Conservation (phyloP, 1,140 invertebrate species). For the Meteorus sp. region DNA sequence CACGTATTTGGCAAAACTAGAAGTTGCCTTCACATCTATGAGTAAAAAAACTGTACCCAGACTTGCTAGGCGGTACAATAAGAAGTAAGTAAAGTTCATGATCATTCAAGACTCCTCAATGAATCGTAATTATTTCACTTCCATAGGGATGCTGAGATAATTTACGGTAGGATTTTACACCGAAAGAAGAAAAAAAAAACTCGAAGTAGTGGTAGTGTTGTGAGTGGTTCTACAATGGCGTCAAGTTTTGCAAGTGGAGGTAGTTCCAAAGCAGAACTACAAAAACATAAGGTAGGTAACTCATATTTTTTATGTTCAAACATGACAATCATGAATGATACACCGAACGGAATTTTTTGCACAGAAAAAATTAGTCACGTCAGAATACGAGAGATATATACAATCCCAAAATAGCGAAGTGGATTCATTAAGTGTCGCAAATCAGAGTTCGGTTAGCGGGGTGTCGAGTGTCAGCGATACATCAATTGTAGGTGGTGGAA, state of each 20-base stretch:
- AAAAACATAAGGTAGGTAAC: slow-evolving; percentile 40
- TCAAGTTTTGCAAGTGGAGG: slow-evolving; percentile 32
- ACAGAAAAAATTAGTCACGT: slow-evolving; percentile 40
- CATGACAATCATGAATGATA: slow-evolving; percentile 17
- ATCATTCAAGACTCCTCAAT: slow-evolving; percentile 28
- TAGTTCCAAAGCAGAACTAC: slow-evolving; percentile 39
- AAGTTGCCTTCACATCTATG: slow-evolving; percentile 64
- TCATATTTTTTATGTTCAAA: slow-evolving; percentile 19
- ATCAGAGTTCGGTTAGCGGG: slow-evolving; percentile 49
- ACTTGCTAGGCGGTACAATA: slow-evolving; percentile 55
- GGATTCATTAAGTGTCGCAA: slow-evolving; percentile 38
- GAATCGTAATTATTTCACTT: no score
- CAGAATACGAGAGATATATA: slow-evolving; percentile 51
- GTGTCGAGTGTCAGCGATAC: slow-evolving; percentile 40
- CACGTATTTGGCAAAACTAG: slow-evolving; percentile 62
- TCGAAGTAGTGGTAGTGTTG: slow-evolving; percentile 11
- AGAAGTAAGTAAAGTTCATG: slow-evolving; percentile 50
- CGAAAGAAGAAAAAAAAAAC: slow-evolving; percentile 35
- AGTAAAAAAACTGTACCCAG: slow-evolving; percentile 57
- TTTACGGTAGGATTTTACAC: slow-evolving; percentile 54
- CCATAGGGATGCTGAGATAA: slow-evolving; percentile 62
- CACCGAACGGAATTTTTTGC: slow-evolving; percentile 3
- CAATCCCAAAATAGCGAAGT: slow-evolving; percentile 42
- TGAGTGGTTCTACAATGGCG: slow-evolving; percentile 22
- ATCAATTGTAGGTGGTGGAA: slow-evolving; percentile 23